A percentile compares a stretch with the other conserved stretches of the same genome.
Evolutionary conservation across 1,140 invertebrate genomes (phyloP).

Genomic region (Homarus americanus): DNA sequence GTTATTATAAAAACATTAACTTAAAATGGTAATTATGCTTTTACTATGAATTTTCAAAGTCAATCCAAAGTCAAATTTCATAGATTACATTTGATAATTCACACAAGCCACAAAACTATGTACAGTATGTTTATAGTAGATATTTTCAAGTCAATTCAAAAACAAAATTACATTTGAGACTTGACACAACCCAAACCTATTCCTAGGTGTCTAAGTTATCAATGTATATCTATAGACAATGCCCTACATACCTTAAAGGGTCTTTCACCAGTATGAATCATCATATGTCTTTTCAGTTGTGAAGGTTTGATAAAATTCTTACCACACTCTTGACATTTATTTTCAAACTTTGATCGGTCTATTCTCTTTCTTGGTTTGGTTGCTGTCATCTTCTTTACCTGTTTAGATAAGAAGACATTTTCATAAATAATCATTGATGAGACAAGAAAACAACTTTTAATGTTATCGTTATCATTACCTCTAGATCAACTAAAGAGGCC

Average conservation of each 20-base stretch:
- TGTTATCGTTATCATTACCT: no score
- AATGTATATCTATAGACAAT: no score
- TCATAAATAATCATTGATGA: not conserved
- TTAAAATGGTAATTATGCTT: no score
- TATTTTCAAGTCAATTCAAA: no score
- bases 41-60: not conserved
- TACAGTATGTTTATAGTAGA: no score
- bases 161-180: no score
- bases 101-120: no score
- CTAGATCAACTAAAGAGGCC: no score
- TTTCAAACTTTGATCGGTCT: slow-evolving; percentile 60
- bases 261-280: slow-evolving; percentile 90
- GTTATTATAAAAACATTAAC: not conserved
- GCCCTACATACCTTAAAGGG: slow-evolving; percentile 82
- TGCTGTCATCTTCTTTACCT: slow-evolving; percentile 49
- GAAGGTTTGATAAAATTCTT: slow-evolving; percentile 82
- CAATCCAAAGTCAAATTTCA: not conserved
- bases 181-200: no score
- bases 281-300: slow-evolving; percentile 82
- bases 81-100: no score
- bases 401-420: not conserved
- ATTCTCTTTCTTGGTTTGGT: slow-evolving; percentile 50
- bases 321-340: slow-evolving; percentile 81
- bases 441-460: no score
- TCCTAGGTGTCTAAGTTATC: no score